These are phyloP conservation scores for Euproctis similis DNA, from an alignment of 2,888 invertebrate species.

Conservation along the genomic window DNA sequence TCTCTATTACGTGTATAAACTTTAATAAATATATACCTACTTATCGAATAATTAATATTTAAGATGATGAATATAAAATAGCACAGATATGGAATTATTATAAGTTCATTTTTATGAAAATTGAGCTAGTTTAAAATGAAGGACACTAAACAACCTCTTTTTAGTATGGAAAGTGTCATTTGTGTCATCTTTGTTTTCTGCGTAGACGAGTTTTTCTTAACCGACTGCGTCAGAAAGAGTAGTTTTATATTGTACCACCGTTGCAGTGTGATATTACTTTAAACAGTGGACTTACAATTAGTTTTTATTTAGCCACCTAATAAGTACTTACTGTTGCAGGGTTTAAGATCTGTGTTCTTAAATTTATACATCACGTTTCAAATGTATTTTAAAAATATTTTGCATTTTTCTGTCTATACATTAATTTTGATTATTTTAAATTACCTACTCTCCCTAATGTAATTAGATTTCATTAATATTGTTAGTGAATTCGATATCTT, in stretches of 20 bases:
- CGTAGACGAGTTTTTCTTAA: no score
- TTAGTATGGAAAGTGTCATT: no score
- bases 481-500: constrained; percentile 25
- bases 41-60: constrained; percentile 9
- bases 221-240: no score
- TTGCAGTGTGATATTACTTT: no score
- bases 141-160: no score
- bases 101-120: no score
- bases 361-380: constrained; percentile 29
- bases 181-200: no score
- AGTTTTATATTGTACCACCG: no score
- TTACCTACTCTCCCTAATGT: constrained; percentile 8
- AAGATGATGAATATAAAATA: constrained; percentile 5
- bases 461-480: constrained; percentile 6
- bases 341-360: constrained; percentile 48
- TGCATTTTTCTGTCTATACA: constrained; percentile 10
- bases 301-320: no score
- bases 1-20: constrained; percentile 15
- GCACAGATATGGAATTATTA: constrained; percentile 10
- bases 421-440: constrained; percentile 6
- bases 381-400: constrained; percentile 20
- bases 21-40: constrained; percentile 16
- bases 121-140: no score
- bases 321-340: no score
- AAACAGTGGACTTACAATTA: constrained; percentile 17